phyloP scores from a whole-genome alignment of 2,797 vertebrate species.

The Falco berigora region DNA sequence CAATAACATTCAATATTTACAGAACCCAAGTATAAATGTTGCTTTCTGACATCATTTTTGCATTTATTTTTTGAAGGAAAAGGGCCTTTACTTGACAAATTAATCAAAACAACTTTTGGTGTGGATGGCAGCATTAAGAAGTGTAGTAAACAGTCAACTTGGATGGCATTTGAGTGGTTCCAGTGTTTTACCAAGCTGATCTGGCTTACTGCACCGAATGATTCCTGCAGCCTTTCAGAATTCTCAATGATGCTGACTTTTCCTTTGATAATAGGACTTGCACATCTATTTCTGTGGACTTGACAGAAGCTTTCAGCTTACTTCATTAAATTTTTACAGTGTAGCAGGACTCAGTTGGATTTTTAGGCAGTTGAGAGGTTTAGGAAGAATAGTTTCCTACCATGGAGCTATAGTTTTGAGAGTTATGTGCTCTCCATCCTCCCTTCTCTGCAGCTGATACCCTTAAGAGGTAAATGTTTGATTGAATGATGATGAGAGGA shows the following conservation, averaged over 20 bases:
- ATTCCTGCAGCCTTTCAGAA: constrained; percentile 33
- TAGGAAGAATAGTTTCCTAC: constrained; percentile 9
- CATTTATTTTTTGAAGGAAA: neutral
- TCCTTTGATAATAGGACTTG: constrained; percentile 30
- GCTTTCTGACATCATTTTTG: neutral
- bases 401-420: neutral
- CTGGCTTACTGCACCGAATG: neutral
- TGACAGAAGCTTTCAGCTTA: constrained; percentile 55
- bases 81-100: neutral
- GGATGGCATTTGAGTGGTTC: neutral
- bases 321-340: constrained; percentile 57
- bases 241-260: constrained; percentile 33
- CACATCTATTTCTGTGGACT: constrained; percentile 29
- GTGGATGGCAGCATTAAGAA: neutral
- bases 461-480: neutral
- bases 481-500: neutral
- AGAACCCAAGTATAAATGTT: neutral
- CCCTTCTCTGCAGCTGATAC: neutral
- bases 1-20: neutral
- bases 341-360: constrained; percentile 12
- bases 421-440: neutral
- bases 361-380: constrained; percentile 26
- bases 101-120: neutral
- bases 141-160: neutral
- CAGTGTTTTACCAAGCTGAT: neutral